Evolutionary conservation across 2,113 vertebrate genomes (phyloP).

Genomic region (Takifugu flavidus): DNA sequence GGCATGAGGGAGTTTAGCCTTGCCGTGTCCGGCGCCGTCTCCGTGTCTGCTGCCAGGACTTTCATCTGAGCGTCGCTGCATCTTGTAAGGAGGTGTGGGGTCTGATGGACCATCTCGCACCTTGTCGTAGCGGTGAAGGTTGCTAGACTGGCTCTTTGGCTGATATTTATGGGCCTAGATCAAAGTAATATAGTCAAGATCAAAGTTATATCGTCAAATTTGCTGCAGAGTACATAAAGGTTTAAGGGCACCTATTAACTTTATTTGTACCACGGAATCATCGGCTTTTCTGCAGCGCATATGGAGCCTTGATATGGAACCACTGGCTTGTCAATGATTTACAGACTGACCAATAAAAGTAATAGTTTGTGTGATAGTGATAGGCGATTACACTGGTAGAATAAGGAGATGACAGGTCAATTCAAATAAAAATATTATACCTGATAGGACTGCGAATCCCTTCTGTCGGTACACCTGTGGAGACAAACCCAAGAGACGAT

Average conservation of each 20-base stretch:
- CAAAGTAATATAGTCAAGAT: not conserved
- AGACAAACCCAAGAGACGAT: not conserved
- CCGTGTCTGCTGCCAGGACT: constrained; percentile 91
- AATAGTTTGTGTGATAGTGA: no score
- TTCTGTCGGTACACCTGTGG: constrained; percentile 94
- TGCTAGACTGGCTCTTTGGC: constrained; percentile 92
- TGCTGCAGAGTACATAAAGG: no score
- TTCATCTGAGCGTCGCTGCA: constrained; percentile 90
- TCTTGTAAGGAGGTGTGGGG: constrained; percentile 94
- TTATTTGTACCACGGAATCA: not conserved
- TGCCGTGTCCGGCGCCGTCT: constrained; percentile 85
- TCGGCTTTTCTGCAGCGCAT: not conserved
- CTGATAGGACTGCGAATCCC: constrained; percentile 96
- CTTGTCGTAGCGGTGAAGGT: constrained; percentile 94
- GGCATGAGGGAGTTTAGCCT: constrained; percentile 85
- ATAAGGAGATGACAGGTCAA: not conserved
- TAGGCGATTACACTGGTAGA: not conserved
- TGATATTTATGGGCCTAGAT: constrained; percentile 93
- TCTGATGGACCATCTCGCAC: constrained; percentile 87
- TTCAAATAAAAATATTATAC: constrained; percentile 67
- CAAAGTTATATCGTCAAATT: no score
- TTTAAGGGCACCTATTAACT: no score
- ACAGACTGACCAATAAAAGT: no score
- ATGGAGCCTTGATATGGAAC: no score
- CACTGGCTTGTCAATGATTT: no score